Evolutionary conservation across 1,140 invertebrate genomes (phyloP), one percentile per base, ranked within the genome.

Genomic region (Andricus grossulariae): DNA sequence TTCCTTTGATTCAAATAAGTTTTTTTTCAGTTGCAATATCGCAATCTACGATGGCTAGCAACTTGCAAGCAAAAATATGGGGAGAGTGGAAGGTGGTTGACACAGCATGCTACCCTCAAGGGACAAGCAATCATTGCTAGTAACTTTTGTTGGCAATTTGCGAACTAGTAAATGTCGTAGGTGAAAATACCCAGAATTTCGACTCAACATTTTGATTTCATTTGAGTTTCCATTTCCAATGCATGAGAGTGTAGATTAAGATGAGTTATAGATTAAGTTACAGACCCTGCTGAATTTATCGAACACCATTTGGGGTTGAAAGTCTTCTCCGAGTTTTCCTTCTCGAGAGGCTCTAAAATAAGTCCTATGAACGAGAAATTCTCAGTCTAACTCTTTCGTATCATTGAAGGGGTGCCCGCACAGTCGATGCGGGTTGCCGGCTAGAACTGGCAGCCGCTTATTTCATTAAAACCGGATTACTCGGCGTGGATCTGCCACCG

Each of bases 381-480:
- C 39, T 66, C 25, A 66, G 39, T 45, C 60, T 66, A 66, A 66
- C 60, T 66, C 60, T 66, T 66, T 66, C n/a, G 13, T 66, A 66
- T 25, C 8, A 66, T 66, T 32, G 7, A 16, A 32, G 39, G 60
- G 60, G 60, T 66, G 60, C 25, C 25, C 15, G 15, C 25, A 66
- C 39, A 66, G 25, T 66, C 39, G 32, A 39, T 66, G 45, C 60
- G 60, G 4, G 60, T 16, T 66, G 39, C 60, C 10, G 60, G 13
- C 60, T 66, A 66, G 25, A 66, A 45, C 25, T 66, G 25, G 55
- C 25, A 18, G 54, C 73, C 18, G 74, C 83, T 88, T 85, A 86
- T 88, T 88, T 87, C 84, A 88, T 88, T 88, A 88, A 88, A 88
- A 88, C 83, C 85, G 87, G 87, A 88, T 88, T 88, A 88, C 74